Conservation (phyloP, 2,888 invertebrate genomes). For the Drosophila flavopinicola region DNA sequence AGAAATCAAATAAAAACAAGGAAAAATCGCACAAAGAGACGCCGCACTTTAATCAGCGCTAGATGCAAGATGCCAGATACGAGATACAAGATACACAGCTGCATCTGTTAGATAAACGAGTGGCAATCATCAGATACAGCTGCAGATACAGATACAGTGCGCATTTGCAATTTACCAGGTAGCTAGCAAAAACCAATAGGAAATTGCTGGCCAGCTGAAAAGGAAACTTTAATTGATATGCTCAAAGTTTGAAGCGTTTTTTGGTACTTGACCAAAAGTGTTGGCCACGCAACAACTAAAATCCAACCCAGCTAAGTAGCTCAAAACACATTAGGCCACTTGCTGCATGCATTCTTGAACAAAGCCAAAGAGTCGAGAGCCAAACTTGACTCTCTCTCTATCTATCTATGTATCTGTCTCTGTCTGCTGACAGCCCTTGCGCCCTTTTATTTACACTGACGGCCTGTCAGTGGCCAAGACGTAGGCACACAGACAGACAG, state of each 20-base stretch:
- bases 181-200: not conserved
- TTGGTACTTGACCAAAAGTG: conserved; percentile 37
- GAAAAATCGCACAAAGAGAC: conserved; percentile 25
- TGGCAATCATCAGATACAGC: conserved; percentile 22
- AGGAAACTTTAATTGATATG: conserved; percentile 48
- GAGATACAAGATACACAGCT: conserved; percentile 18
- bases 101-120: conserved; percentile 36
- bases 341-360: conserved; percentile 52
- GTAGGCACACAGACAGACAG: conserved; percentile 62
- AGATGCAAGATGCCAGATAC: conserved; percentile 8
- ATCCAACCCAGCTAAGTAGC: conserved; percentile 4
- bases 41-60: conserved; percentile 34
- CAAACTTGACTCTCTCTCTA: no score
- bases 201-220: conserved; percentile 7
- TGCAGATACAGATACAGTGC: conserved; percentile 17
- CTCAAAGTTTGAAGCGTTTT: conserved; percentile 5
- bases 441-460: conserved; percentile 71
- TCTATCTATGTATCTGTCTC: no score
- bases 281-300: conserved; percentile 22
- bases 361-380: conserved; percentile 58
- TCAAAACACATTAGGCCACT: conserved; percentile 59
- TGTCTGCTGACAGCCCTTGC: conserved; percentile 24
- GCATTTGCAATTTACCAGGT: conserved; percentile 13
- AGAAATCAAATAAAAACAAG: conserved; percentile 10
- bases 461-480: conserved; percentile 71